Percentiles rank a stretch among this genome's conserved stretches.
Conservation (phyloP, 2,113 vertebrate species). For the Panthera tigris region DNA sequence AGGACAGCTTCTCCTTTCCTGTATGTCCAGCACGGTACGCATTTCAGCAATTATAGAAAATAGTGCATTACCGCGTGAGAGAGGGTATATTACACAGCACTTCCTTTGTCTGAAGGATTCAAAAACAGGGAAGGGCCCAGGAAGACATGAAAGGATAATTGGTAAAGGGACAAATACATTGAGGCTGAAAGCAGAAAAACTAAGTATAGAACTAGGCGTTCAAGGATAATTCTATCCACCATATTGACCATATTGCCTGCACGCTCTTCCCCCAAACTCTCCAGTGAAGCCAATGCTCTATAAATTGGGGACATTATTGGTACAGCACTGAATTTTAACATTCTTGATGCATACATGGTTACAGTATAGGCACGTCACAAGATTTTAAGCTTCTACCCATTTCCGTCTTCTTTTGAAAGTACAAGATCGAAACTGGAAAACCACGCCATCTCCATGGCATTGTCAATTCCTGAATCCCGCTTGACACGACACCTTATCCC, state of each 20-base stretch:
- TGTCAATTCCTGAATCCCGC: not conserved
- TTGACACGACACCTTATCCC: not conserved
- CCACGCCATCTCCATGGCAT: not conserved
- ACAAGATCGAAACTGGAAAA: not conserved
- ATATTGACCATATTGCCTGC: not conserved
- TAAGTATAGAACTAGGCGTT: not conserved
- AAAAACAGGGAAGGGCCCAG: not conserved
- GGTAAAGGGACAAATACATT: not conserved
- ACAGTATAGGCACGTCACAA: not conserved
- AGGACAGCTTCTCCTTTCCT: not conserved
- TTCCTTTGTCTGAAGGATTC: not conserved
- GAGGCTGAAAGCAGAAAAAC: not conserved
- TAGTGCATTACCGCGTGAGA: not conserved
- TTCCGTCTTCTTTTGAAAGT: slow-evolving; percentile 21
- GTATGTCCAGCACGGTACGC: not conserved
- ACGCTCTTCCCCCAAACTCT: not conserved
- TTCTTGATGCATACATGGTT: not conserved
- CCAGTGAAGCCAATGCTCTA: not conserved
- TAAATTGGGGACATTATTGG: not conserved
- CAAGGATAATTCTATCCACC: not conserved
- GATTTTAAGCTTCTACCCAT: not conserved
- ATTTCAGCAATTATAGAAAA: not conserved
- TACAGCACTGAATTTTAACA: not conserved
- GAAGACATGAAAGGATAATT: not conserved
- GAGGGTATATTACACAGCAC: not conserved